These are phyloP conservation scores for Stenotaenia linearis DNA, from an alignment of 2,888 invertebrate species.

Conservation along the genomic window DNA sequence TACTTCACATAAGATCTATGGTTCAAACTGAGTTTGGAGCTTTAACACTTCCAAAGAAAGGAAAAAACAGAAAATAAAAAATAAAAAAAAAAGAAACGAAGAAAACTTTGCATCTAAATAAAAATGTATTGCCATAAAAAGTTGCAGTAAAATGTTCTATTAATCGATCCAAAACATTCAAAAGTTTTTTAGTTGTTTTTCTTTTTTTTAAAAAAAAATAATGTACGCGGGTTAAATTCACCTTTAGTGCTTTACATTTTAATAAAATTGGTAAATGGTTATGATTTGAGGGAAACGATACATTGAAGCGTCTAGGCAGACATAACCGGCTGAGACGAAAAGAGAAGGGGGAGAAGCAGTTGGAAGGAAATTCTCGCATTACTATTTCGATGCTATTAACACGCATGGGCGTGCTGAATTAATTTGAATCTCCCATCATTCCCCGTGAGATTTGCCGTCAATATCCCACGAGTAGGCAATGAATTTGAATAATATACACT, in stretches of 20 bases:
- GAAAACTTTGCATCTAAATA: slow-evolving; percentile 20
- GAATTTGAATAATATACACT: slow-evolving; percentile 24
- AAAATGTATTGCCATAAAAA: background rate
- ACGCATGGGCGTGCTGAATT: slow-evolving; percentile 24
- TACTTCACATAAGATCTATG: slow-evolving; percentile 1
- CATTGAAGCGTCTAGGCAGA: slow-evolving; percentile 26
- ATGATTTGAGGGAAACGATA: slow-evolving; percentile 21
- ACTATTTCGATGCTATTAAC: slow-evolving; percentile 26
- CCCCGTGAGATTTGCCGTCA: slow-evolving; percentile 26
- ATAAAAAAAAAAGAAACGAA: background rate
- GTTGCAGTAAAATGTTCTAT: background rate
- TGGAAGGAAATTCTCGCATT: slow-evolving; percentile 23
- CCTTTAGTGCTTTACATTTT: slow-evolving; percentile 16
- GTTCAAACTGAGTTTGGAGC: background rate
- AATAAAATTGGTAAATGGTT: slow-evolving; percentile 26
- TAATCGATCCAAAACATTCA: background rate
- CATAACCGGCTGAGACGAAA: slow-evolving; percentile 15
- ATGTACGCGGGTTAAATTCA: background rate
- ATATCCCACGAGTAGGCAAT: slow-evolving; percentile 26
- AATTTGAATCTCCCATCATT: slow-evolving; percentile 26
- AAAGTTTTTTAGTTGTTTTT: background rate
- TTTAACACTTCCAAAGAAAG: background rate
- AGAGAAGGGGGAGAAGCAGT: background rate
- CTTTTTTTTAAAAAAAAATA: background rate
- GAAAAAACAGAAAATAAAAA: background rate